These are phyloP conservation scores for Amphipoea oculea DNA, from an alignment of 2,888 invertebrate species.

Conservation along the genomic window DNA sequence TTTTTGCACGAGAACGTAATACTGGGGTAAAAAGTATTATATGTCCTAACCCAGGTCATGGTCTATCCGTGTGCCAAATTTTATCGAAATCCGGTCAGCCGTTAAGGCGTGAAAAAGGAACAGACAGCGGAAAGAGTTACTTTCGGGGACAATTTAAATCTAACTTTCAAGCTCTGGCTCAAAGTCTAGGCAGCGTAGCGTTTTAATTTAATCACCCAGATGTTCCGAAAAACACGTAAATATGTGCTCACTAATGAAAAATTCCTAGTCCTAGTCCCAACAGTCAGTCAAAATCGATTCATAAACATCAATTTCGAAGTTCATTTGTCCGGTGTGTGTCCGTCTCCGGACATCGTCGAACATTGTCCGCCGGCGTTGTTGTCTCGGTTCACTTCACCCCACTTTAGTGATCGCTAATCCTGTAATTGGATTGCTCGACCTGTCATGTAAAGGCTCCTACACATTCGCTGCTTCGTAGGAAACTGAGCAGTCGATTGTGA, in stretches of 20 bases:
- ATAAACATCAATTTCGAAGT: slow-evolving; percentile 35
- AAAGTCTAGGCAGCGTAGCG: neutral
- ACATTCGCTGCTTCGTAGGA: slow-evolving; percentile 33
- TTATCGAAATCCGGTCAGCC: neutral
- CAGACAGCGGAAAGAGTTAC: neutral
- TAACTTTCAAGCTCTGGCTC: neutral
- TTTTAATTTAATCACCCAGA: neutral
- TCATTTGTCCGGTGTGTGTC: slow-evolving; percentile 39
- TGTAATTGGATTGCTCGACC: slow-evolving; percentile 80
- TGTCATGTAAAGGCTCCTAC: slow-evolving; percentile 62
- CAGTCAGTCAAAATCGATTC: slow-evolving; percentile 9
- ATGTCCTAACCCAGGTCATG: neutral
- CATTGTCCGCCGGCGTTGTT: slow-evolving; percentile 44
- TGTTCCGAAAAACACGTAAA: neutral
- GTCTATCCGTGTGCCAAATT: neutral
- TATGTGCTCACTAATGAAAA: neutral
- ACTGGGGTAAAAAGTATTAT: neutral
- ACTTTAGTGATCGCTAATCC: slow-evolving; percentile 80
- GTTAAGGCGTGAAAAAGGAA: neutral
- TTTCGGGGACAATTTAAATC: neutral
- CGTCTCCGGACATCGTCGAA: slow-evolving; percentile 22
- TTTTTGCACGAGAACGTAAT: neutral
- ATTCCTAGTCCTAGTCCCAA: neutral
- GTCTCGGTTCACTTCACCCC: slow-evolving; percentile 80
- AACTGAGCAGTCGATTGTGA: slow-evolving; percentile 28